These are phyloP conservation scores for Euschistus heros DNA, from an alignment of 1,140 invertebrate species.

Conservation along the genomic window DNA sequence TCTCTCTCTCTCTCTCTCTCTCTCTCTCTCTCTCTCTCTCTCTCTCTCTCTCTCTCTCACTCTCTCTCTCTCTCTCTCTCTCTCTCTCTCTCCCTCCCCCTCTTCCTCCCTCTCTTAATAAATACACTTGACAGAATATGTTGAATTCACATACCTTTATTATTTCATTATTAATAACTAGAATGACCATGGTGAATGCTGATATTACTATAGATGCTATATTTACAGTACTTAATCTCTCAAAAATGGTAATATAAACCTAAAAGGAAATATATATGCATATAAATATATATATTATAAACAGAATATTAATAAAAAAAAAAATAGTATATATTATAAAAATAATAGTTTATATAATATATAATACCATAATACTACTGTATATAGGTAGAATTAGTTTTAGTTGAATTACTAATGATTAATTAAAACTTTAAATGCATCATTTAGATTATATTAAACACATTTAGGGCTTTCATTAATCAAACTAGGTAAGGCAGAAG, in stretches of 20 bases:
- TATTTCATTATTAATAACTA: slow-evolving; percentile 66
- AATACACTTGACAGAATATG: neutral
- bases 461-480: too few species aligned
- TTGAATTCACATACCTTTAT: slow-evolving; percentile 50
- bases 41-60: neutral
- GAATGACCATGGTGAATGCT: slow-evolving; percentile 52
- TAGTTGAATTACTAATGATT: too few species aligned
- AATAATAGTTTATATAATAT: too few species aligned
- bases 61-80: neutral
- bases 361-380: too few species aligned
- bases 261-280: slow-evolving; percentile 39
- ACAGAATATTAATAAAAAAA: too few species aligned
- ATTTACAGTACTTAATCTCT: slow-evolving; percentile 50
- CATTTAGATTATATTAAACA: too few species aligned
- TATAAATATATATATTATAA: neutral
- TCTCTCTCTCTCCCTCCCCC: too few species aligned
- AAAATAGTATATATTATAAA: too few species aligned
- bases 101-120: too few species aligned
- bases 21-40: neutral
- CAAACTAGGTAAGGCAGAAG: too few species aligned
- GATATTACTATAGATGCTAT: slow-evolving; percentile 57
- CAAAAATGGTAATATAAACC: slow-evolving; percentile 55
- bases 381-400: too few species aligned
- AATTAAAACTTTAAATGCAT: too few species aligned
- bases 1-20: slow-evolving; percentile 10